Conservation (phyloP, 1,140 invertebrate genomes). For the Lamellibrachia luymesi region DNA sequence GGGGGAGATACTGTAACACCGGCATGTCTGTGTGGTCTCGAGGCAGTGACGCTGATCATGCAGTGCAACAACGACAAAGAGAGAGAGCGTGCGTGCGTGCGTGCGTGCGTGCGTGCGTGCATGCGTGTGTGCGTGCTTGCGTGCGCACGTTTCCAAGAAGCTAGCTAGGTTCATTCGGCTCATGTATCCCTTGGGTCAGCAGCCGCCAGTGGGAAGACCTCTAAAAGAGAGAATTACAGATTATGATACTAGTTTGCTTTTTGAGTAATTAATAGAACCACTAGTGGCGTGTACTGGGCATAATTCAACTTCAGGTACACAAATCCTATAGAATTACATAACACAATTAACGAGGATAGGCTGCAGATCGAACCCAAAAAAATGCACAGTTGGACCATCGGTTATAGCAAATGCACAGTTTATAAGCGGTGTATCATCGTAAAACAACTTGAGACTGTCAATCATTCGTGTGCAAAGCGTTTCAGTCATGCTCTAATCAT, state of each 20-base stretch:
- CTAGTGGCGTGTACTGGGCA: background rate
- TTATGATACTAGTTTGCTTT: background rate
- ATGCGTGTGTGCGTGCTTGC: too few species aligned
- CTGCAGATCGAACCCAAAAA: background rate
- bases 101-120: too few species aligned
- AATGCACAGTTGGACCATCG: background rate
- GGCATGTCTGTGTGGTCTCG: too few species aligned
- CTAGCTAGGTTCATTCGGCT: too few species aligned
- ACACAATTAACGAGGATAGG: too few species aligned
- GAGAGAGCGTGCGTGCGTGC: too few species aligned
- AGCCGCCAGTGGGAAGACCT: background rate
- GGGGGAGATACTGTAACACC: too few species aligned
- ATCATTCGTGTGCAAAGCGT: background rate
- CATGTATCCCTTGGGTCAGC: background rate
- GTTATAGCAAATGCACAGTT: background rate
- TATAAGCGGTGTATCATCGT: background rate
- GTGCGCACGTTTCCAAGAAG: too few species aligned
- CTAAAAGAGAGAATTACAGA: background rate
- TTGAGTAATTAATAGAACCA: background rate
- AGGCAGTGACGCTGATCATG: too few species aligned
- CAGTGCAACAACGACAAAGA: too few species aligned
- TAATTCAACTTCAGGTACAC: too few species aligned
- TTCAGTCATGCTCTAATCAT: background rate
- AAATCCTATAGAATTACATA: too few species aligned
- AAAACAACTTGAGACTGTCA: background rate